These are phyloP conservation scores for Ageneiosus marmoratus DNA, from an alignment of 2,113 vertebrate genomes.

Conservation along the genomic window DNA sequence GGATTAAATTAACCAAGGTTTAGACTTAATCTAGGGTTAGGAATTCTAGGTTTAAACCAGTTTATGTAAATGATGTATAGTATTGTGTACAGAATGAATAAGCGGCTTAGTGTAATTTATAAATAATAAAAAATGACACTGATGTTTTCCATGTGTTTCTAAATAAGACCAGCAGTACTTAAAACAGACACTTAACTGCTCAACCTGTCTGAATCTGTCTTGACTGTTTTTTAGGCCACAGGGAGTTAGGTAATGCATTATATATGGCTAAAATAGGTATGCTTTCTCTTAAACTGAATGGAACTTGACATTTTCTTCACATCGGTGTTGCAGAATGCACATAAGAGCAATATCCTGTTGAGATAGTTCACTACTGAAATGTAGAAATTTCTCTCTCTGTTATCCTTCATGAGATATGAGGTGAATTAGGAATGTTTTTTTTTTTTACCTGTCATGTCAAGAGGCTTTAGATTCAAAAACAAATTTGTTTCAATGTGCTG, in stretches of 20 bases:
- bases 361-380: neutral
- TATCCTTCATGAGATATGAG: neutral
- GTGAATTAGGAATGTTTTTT: neutral
- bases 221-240: neutral
- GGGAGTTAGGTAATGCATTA: neutral
- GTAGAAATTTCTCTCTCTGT: neutral
- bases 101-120: neutral
- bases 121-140: neutral
- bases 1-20: too few relatives aligned
- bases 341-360: neutral
- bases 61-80: neutral
- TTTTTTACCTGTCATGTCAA: neutral
- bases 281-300: conserved; percentile 9
- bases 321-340: neutral
- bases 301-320: neutral
- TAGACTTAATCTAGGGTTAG: too few relatives aligned
- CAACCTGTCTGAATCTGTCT: neutral
- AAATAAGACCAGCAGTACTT: neutral
- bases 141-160: neutral
- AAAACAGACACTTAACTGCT: neutral
- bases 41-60: too few relatives aligned
- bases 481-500: conserved; percentile 10
- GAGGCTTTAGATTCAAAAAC: neutral
- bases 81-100: neutral
- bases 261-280: neutral